A percentile compares a stretch with the other conserved stretches of the same genome.
These are phyloP conservation scores for Chironomus striatipennis DNA, from an alignment of 1,140 invertebrate species.

Conservation along the genomic window DNA sequence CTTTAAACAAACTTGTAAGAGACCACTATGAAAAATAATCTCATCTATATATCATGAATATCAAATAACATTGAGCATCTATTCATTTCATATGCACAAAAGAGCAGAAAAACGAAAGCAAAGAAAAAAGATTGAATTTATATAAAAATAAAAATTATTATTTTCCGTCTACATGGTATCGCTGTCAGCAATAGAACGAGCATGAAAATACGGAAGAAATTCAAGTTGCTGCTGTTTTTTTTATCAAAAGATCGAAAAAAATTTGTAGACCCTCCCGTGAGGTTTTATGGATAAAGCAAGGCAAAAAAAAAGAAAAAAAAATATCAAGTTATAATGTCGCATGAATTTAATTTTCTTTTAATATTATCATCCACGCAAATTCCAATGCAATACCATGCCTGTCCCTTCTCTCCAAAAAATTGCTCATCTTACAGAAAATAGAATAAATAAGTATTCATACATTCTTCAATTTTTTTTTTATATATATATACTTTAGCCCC, in stretches of 20 bases:
- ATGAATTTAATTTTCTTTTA: background rate
- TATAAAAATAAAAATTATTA: background rate
- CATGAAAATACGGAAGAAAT: background rate
- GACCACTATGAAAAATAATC: too few relatives aligned
- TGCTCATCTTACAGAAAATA: background rate
- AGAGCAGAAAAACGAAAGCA: background rate
- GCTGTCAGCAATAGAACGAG: conserved; percentile 2
- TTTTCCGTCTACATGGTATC: background rate
- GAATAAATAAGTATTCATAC: background rate
- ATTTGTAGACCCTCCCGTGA: background rate
- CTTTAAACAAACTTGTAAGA: too few relatives aligned
- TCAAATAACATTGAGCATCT: background rate
- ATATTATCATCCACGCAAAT: background rate
- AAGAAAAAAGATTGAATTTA: background rate
- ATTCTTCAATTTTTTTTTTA: too few relatives aligned
- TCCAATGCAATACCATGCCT: background rate
- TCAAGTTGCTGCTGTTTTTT: too few relatives aligned
- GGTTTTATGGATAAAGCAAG: background rate
- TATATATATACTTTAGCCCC: background rate
- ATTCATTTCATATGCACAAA: conserved; percentile 14
- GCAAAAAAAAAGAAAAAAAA: background rate
- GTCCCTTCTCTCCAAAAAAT: background rate
- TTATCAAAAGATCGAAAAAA: background rate
- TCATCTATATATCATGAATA: background rate
- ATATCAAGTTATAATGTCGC: background rate